Evolutionary conservation across 2,113 vertebrate genomes (phyloP).

Genomic region (Sinocyclocheilus anshuiensis): DNA sequence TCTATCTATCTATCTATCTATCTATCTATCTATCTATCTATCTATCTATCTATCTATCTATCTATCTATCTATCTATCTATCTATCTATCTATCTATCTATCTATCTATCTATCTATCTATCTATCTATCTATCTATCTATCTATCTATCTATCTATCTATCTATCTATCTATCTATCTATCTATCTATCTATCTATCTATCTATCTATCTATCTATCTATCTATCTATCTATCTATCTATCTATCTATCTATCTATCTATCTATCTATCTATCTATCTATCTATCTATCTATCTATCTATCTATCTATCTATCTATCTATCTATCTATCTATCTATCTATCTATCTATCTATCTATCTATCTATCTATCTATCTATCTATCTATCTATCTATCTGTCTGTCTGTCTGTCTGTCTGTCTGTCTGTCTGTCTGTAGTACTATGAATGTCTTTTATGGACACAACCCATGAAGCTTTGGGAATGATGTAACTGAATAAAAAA

Average conservation of each 20-base stretch:
- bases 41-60: background rate
- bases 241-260: background rate
- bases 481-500: too few species aligned
- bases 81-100: background rate
- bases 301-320: background rate
- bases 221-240: background rate
- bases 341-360: background rate
- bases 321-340: background rate
- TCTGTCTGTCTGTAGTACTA: background rate
- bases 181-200: background rate
- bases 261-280: rapidly evolving
- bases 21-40: background rate
- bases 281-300: background rate
- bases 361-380: background rate
- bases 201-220: background rate
- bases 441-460: too few species aligned
- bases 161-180: background rate
- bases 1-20: background rate
- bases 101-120: background rate
- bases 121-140: rapidly evolving
- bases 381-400: background rate
- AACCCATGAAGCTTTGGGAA: too few species aligned
- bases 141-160: background rate
- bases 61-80: rapidly evolving
- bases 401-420: background rate